Evolutionary conservation across 2,113 vertebrate species (phyloP), one percentile per base, ranked within the genome.

Genomic region (Bettongia penicillata): DNA sequence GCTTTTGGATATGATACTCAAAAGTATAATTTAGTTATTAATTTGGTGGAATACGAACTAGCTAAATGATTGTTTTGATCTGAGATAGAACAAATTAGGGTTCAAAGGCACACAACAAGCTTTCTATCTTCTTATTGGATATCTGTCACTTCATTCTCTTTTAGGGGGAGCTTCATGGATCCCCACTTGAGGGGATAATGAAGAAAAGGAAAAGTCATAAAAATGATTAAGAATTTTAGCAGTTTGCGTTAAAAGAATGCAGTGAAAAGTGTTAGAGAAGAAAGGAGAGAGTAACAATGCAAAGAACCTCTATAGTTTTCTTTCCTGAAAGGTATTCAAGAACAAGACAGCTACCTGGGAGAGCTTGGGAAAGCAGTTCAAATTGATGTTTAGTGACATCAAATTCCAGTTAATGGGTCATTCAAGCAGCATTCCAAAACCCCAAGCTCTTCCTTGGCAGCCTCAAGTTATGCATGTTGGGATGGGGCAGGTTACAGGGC

Each of bases 141-240:
- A 53, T 84, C 68, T 68, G 2, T 90, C 48, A 52, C 51, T 91
- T 47, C 12, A 77, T 48, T 93, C 93, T 95, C 19, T 43, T 84
- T 43, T 84, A 84, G n/a, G n/a, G 19, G 7, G 52, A 91, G 28
- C 57, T 49, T 61, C 28, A 91, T 57, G 28, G 14, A 51, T 25
- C 37, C 25, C 51, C 28, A 93, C 37, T 93, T 93, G 93, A 89
- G 47, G 89, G 89, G 91, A 94, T 90, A 51, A 53, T n/a, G 94
- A 52, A 7, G 51, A 12, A 43, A 16, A 96, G 52, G 43, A 68
- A 94, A 93, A 90, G 48, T 12, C 84, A 94, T 93, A 68, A 68
- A 90, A 61, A 0, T 90, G 53, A 43, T 91, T 77, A 95, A 68
- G 19, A 93, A 89, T 19, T 48, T 0, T 53, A 50, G 37, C 31